phyloP scores from a whole-genome alignment of 2,113 vertebrate genomes.

The Oxyura jamaicensis region DNA sequence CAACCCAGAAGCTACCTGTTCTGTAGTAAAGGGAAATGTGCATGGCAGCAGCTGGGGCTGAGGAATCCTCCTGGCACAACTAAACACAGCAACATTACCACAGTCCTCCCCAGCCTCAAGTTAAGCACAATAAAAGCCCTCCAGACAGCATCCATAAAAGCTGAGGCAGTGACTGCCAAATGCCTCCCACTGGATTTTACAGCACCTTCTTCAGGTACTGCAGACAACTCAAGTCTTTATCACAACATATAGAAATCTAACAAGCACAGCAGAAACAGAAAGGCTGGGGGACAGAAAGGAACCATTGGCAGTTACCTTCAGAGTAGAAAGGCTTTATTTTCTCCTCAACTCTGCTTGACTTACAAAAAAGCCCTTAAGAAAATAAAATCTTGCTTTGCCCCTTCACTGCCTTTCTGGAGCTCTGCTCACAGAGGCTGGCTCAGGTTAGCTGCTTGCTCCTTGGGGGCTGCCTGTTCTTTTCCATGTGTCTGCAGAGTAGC shows the following conservation, averaged over 20 bases:
- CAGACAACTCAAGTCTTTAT: not conserved
- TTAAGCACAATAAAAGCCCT: not conserved
- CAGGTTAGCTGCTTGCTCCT: not conserved
- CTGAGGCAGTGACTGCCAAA: not conserved
- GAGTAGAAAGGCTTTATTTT: not conserved
- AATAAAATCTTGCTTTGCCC: not conserved
- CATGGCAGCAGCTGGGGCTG: not conserved
- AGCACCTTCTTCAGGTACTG: not conserved
- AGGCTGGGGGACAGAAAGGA: not conserved
- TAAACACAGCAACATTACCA: not conserved
- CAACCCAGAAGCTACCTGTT: not conserved
- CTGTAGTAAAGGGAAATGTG: not conserved
- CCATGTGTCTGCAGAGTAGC: not conserved
- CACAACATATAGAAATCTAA: not conserved
- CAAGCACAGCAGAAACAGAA: not conserved
- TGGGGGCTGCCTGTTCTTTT: not conserved
- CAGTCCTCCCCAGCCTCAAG: not conserved
- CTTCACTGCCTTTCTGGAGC: not conserved
- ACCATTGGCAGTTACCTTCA: not conserved
- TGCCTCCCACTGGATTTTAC: rapidly evolving
- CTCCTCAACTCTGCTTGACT: not conserved
- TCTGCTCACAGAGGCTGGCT: not conserved
- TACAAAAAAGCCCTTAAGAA: not conserved
- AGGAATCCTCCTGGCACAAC: not conserved
- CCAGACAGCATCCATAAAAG: not conserved